Base-by-base conservation (phyloP, 1,140 invertebrate species). In the Chironomus striatipennis region DNA sequence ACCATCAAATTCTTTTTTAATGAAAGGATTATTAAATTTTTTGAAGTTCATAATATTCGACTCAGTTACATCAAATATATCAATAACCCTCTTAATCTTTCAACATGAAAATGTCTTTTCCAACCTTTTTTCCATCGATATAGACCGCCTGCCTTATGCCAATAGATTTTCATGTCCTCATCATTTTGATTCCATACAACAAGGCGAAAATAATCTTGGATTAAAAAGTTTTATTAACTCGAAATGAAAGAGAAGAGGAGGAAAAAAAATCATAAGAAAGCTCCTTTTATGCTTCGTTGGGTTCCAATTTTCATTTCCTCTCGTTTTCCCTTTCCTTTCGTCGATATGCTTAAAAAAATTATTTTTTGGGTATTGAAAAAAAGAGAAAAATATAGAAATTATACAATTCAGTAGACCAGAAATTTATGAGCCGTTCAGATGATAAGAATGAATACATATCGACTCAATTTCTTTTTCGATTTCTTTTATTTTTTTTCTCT, bases 401-500 rank as follows among this genome's bases (percentile, higher is more conserved):
- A 57, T 57, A 57, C 47, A 57, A 57, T 57, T 57, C 47, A 57
- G 12, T 57, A 57, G 47, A 57, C 47, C 47, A 57, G n/a, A 57
- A 57, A 57, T 57, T 57, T 57, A 57, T 57, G 47, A 57, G 47
- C 47, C 47, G 47, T 57, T 57, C 12, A 57, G 12, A 34, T 57
- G 47, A 57, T 57, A 57, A 57, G 47, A 57, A 12, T 15, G 12
- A 57, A 57, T 15, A 57, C 47, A n/a, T 57, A 57, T 57, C 47
- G 4, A 57, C 47, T 57, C 8, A 57, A 57, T 57, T 34, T 34
- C 24, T 34, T 34, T 34, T 34, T 34, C 24, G 24, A 34, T 34
- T 34, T 5, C 24, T 1, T 5, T 34, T 5, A 34, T 34, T 34
- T 34, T 5, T 34, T 34, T 34, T 34, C n/a, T n/a, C n/a, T n/a